phyloP scores from a whole-genome alignment of 1,140 invertebrate genomes.

The Microplitis mediator region DNA sequence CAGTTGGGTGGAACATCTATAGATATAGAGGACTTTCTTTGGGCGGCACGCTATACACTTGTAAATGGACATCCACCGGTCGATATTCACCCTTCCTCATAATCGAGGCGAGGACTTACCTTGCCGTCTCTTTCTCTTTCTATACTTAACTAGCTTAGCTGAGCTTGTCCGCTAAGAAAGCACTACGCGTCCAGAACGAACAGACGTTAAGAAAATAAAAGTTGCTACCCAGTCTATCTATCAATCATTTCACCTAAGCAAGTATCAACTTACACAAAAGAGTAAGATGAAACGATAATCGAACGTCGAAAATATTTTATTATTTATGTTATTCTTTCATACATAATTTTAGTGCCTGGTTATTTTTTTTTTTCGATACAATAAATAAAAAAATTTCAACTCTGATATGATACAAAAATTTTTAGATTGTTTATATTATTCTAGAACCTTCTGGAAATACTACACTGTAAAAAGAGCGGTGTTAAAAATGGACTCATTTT shows the following conservation, averaged over 20 bases:
- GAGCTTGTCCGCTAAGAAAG: conserved; percentile 31
- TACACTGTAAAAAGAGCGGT: no score
- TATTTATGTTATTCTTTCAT: not conserved
- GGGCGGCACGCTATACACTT: not conserved
- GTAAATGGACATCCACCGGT: conserved; percentile 30
- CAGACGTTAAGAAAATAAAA: no score
- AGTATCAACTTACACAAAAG: not conserved
- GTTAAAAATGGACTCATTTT: no score
- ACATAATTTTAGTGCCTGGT: not conserved
- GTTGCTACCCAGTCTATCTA: conserved; percentile 25
- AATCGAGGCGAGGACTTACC: not conserved
- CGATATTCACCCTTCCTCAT: conserved; percentile 35
- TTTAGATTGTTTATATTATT: no score
- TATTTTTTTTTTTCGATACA: not conserved
- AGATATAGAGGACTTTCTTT: not conserved
- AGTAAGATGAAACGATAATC: conserved; percentile 1
- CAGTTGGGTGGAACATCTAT: no score
- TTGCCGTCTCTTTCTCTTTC: no score
- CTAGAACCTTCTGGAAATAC: no score
- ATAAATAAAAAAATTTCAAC: not conserved
- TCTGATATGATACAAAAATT: no score
- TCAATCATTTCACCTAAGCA: conserved; percentile 39
- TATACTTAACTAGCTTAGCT: no score
- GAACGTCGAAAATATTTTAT: not conserved
- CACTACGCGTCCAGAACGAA: conserved; percentile 28